Conservation (phyloP, 2,113 vertebrate genomes). For the Semicossyphus pulcher region DNA sequence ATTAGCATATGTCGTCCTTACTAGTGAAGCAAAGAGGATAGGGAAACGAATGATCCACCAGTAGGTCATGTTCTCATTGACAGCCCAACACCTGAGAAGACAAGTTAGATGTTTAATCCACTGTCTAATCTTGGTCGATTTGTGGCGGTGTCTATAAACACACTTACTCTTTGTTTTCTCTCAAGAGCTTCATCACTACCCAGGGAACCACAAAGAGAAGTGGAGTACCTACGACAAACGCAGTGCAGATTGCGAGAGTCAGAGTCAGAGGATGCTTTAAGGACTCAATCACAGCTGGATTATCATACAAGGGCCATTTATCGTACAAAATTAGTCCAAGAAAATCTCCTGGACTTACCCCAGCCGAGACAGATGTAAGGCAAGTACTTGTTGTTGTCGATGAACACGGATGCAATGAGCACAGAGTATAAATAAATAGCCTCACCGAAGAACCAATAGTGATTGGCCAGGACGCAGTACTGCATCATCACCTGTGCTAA, state of each 20-base stretch:
- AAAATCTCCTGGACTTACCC: too few species aligned
- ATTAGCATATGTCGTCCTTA: conserved; percentile 52
- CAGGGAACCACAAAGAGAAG: conserved; percentile 87
- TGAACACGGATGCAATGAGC: conserved; percentile 86
- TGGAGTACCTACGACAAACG: conserved; percentile 80
- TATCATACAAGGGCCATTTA: too few species aligned
- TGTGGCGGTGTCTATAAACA: not conserved
- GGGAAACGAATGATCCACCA: conserved; percentile 91
- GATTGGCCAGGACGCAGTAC: conserved; percentile 89
- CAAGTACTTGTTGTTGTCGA: conserved; percentile 85
- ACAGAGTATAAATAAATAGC: conserved; percentile 88
- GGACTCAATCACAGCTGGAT: not conserved
- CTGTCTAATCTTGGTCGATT: too few species aligned
- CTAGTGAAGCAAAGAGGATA: conserved; percentile 86
- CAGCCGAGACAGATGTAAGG: conserved; percentile 88
- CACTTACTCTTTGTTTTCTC: conserved; percentile 87
- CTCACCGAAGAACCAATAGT: conserved; percentile 90
- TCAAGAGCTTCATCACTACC: conserved; percentile 83
- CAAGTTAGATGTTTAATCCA: not conserved
- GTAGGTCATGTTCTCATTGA: conserved; percentile 89
- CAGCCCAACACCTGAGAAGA: conserved; percentile 85
- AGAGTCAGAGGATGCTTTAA: not conserved
- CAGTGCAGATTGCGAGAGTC: not conserved
- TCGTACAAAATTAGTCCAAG: too few species aligned
- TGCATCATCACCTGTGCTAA: conserved; percentile 87